Conservation (phyloP, 2,888 invertebrate species). For the Podotricha telesiphe region DNA sequence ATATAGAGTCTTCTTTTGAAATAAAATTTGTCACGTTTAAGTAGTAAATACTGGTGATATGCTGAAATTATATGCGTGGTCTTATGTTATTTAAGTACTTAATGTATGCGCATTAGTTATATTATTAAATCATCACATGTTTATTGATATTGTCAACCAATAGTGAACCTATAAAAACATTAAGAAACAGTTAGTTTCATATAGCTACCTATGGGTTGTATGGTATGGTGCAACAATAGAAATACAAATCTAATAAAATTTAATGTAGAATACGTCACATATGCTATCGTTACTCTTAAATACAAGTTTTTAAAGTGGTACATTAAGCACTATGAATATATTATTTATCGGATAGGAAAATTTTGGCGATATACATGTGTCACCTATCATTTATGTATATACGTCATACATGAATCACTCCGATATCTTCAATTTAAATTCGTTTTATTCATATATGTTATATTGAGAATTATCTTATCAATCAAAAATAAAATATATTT, state of each 20-base stretch:
- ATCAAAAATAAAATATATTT: neutral
- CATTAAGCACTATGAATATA: neutral
- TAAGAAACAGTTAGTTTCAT: too few relatives aligned
- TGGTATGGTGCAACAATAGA: too few relatives aligned
- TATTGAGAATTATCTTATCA: slow-evolving; percentile 1
- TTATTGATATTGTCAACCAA: too few relatives aligned
- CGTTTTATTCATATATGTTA: neutral
- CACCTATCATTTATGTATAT: neutral
- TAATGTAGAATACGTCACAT: neutral
- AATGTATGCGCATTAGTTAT: too few relatives aligned
- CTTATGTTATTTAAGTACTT: too few relatives aligned
- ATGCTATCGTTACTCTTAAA: neutral
- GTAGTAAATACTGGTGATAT: too few relatives aligned
- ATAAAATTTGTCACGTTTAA: too few relatives aligned
- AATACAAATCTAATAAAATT: neutral
- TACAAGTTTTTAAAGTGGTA: slow-evolving; percentile 4
- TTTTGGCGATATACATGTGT: slow-evolving; percentile 6
- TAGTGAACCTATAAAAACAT: too few relatives aligned
- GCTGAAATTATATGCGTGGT: too few relatives aligned
- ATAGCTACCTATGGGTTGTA: too few relatives aligned
- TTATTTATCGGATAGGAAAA: slow-evolving; percentile 10
- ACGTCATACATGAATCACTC: slow-evolving; percentile 1
- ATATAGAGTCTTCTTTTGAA: too few relatives aligned
- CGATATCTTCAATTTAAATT: neutral
- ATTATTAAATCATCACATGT: too few relatives aligned